Conservation (phyloP, 2,888 invertebrate genomes). For the Horisme vitalbata region DNA sequence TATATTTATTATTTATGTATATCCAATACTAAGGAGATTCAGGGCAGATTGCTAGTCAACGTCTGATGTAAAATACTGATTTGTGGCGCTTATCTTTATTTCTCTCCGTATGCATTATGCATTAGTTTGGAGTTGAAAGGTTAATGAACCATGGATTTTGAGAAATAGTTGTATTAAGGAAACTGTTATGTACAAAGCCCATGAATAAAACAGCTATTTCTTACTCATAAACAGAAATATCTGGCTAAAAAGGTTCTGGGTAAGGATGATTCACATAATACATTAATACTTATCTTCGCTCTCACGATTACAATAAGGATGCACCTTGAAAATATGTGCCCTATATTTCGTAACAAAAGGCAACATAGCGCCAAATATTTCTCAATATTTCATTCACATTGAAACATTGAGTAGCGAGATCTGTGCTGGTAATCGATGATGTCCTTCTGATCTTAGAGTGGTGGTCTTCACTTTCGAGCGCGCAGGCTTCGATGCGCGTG, state of each 20-base stretch:
- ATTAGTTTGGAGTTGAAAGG: constrained; percentile 34
- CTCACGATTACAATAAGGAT: neutral
- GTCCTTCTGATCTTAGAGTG: constrained; percentile 34
- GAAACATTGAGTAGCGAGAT: neutral
- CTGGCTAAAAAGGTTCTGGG: too few species aligned
- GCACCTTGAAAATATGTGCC: constrained; percentile 6
- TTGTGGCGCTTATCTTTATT: constrained; percentile 8
- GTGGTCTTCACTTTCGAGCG: constrained; percentile 43
- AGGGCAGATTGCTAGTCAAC: constrained; percentile 2
- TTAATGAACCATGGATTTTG: constrained; percentile 11
- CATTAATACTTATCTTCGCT: too few species aligned
- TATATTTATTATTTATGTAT: too few species aligned
- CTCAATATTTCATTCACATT: constrained; percentile 9
- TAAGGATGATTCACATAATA: too few species aligned
- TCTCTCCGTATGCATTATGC: constrained; percentile 29
- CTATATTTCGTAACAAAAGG: constrained; percentile 2
- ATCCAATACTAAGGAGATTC: neutral
- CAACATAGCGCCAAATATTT: constrained; percentile 6
- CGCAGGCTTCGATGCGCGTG: constrained; percentile 58
- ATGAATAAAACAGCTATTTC: too few species aligned
- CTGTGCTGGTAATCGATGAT: constrained; percentile 15
- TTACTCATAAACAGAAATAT: too few species aligned
- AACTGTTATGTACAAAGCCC: too few species aligned
- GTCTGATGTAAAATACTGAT: constrained; percentile 10
- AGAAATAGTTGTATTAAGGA: neutral